Conservation (phyloP, 92 coral and sea anemone genomes). For the Virgularia gustaviana region DNA sequence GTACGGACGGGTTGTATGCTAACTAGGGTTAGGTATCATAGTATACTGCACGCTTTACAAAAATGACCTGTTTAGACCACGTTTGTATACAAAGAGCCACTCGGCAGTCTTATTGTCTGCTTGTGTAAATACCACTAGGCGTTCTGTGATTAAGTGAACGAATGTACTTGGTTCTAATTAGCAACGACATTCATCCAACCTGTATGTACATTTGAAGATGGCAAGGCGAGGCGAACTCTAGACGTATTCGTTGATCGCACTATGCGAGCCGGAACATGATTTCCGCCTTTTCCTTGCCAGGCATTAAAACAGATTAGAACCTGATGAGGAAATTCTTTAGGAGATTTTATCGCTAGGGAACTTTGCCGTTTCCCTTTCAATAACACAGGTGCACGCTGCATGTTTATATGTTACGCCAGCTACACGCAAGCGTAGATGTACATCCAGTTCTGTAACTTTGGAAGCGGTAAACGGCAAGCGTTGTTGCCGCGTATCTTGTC, state of each 20-base stretch:
- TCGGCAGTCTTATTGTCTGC: constrained; percentile 19
- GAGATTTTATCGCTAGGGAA: constrained; percentile 7
- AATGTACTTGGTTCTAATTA: constrained; percentile 6
- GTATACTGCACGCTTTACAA: not conserved
- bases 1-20: too few relatives aligned
- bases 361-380: too few relatives aligned
- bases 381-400: too few relatives aligned
- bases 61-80: constrained; percentile 24
- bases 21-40: not conserved
- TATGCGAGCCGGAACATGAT: constrained; percentile 3
- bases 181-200: constrained; percentile 6
- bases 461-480: not conserved
- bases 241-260: not conserved
- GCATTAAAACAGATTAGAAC: constrained; percentile 18
- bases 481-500: not conserved
- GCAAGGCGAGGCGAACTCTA: not conserved
- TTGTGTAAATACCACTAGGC: constrained; percentile 16
- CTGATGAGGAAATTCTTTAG: constrained; percentile 15
- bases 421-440: too few relatives aligned
- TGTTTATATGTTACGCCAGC: too few relatives aligned
- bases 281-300: not conserved
- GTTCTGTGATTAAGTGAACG: constrained; percentile 20
- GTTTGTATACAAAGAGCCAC: constrained; percentile 26
- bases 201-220: not conserved
- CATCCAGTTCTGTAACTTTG: too few relatives aligned